Base-by-base conservation (phyloP, 2,888 invertebrate species). In the Cinara cedri region DNA sequence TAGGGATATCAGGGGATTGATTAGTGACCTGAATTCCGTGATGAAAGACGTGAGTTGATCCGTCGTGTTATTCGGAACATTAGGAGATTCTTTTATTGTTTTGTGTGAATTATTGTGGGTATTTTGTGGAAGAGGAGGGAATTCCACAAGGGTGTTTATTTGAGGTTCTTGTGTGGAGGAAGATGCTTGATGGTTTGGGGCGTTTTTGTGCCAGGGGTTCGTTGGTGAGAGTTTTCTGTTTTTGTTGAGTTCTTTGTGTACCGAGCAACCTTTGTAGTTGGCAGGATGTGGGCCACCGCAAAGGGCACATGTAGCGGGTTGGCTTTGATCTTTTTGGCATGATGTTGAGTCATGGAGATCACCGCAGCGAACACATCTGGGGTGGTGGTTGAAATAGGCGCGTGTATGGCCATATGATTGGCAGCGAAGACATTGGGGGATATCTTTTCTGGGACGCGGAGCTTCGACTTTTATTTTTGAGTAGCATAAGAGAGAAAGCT, bases 1-100 rank as follows among this genome's bases (percentile, higher is more conserved):
- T 34, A 70, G 70, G 26, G 70, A 54, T 13, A 70, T 70, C 34
- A 70, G 13, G 54, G 70, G 70, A 54, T 54, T 70, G 54, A 70
- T 70, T 54, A 70, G n/a, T 34, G 3, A 70, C 54, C 34, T 70
- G 19, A 70, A 70, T 19, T 70, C n/a, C 34, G 34, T 70, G 54
- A 70, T 54, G 34, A 70, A 70, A 54, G 70, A 54, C n/a, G 42
- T 34, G 54, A 70, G 54, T 54, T 70, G 70, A 34, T 63, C 63
- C 34, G 26, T 63, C 1, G 34, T 63, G 34, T 63, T 63, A 34
- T 1, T 63, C 34, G 63, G 4, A 21, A 21, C 57, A 57, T 13
- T 11, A 21, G 24, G 57, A 13, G 57, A 14, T 21, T 51, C 51
- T n/a, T 19, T 21, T 11, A 0, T 21, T 57, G 21, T 57, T 57